Base-by-base conservation (phyloP, 1,140 invertebrate species). In the Andrena cerasifolii region DNA sequence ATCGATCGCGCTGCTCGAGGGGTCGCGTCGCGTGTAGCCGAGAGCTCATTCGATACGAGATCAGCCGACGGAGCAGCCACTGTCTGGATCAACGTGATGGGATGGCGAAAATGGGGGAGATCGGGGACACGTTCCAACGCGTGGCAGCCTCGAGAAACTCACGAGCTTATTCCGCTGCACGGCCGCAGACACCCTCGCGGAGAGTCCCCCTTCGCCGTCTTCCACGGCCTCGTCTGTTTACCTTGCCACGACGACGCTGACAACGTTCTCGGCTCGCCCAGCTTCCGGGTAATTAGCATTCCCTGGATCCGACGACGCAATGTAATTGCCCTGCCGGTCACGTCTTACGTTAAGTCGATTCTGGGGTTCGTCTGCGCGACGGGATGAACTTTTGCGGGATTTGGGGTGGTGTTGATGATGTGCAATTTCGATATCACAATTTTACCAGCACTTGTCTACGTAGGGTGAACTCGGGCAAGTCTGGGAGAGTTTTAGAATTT, bases 1-100 rank as follows among this genome's bases (percentile, higher is more conserved):
- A 61, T 70, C 54, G 63, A 77, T 59, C 33, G 47, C 28, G 31
- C 62, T 49, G 14, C 49, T 56, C 54, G 18, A 33, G 28, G 24
- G 26, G 24, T 24, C n/a, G n/a, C n/a, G n/a, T n/a, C n/a, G n/a
- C n/a, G 53, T 21, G 24, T n/a, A 28, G 28, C 26, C 40, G 33
- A 40, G 21, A 33, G n/a, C n/a, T 33, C n/a, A n/a, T 59, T 16
- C 40, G 18, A 33, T 47, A 33, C 31, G 33, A 33, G 61, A 59
- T 71, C 31, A 43, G n/a, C 14, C 8, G n/a, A 6, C 28, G 8
- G 26, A 71, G 54, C 45, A n/a, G 6, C 26, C 36, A 58, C 12
- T 8, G n/a, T n/a, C n/a, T 16, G n/a, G 4, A 14, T 16, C 24
- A 33, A 31, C 28, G 26, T 33, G 12, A 49, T 54, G 49, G 43